Percentiles rank a stretch among this genome's conserved stretches.
Evolutionary conservation across 2,113 vertebrate genomes (phyloP).

Genomic region (Apteryx mantelli): DNA sequence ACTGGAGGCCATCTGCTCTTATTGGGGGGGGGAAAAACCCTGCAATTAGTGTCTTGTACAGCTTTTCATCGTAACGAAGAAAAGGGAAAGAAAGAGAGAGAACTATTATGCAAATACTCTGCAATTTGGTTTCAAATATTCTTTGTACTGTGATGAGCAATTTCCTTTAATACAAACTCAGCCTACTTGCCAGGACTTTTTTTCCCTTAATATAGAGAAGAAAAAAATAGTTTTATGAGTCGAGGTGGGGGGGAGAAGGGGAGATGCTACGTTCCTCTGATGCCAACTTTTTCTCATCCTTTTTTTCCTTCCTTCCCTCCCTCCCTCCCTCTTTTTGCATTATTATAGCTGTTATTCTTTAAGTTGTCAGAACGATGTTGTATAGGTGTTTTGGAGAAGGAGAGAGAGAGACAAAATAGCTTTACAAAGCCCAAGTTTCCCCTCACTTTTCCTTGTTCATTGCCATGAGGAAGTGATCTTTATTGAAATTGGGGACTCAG

Average conservation of each 20-base stretch:
- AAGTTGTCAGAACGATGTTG: conserved; percentile 1
- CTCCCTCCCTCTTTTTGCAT: not conserved
- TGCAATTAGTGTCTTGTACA: conserved; percentile 80
- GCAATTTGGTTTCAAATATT: conserved; percentile 81
- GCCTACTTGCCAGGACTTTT: conserved; percentile 66
- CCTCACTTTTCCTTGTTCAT: conserved; percentile 3
- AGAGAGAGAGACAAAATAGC: conserved; percentile 3
- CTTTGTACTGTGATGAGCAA: conserved; percentile 82
- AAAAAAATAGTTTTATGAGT: not conserved
- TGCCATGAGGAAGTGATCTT: not conserved
- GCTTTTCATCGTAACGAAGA: conserved; percentile 64
- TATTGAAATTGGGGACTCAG: not conserved
- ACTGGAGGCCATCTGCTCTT: conserved; percentile 78
- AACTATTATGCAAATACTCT: conserved; percentile 84
- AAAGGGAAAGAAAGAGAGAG: conserved; percentile 24
- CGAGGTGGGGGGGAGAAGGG: not conserved
- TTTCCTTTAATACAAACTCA: conserved; percentile 80
- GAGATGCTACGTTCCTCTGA: not conserved
- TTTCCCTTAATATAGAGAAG: conserved; percentile 14
- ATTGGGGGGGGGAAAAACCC: conserved; percentile 52
- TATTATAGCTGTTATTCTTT: conserved; percentile 32
- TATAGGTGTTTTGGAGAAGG: not conserved
- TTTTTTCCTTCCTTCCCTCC: not conserved
- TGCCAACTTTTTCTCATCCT: conserved; percentile 39
- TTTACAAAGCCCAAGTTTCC: not conserved